A percentile compares a stretch with the other conserved stretches of the same genome.
Evolutionary conservation across 2,113 vertebrate genomes (phyloP).

Genomic region (Hemiscyllium ocellatum): DNA sequence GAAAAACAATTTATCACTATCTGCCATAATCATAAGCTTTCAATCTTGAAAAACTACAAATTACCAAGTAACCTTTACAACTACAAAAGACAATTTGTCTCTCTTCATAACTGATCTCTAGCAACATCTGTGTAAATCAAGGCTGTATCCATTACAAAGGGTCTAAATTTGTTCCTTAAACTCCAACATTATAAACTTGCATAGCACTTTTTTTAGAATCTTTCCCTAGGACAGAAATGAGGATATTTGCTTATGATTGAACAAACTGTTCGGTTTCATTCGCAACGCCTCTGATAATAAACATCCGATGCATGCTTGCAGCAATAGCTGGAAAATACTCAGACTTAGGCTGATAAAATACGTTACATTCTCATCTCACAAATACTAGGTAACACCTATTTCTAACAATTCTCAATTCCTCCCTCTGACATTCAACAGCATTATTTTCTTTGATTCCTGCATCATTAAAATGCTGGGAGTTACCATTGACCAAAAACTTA

Average conservation of each 20-base stretch:
- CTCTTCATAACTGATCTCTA: neutral
- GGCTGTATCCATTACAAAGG: neutral
- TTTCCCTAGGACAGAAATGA: neutral
- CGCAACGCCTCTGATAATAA: neutral
- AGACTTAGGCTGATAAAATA: neutral
- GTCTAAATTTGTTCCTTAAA: neutral
- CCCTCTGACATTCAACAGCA: neutral
- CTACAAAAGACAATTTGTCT: neutral
- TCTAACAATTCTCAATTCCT: neutral
- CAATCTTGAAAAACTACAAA: neutral
- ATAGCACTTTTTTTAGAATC: neutral
- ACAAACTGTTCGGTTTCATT: neutral
- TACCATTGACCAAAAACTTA: neutral
- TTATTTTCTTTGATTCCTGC: neutral
- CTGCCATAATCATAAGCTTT: neutral
- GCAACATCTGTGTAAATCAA: neutral
- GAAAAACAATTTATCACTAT: neutral
- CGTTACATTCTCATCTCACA: neutral
- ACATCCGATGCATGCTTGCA: neutral
- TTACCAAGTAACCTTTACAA: neutral
- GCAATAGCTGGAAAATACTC: neutral
- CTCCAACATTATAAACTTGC: neutral
- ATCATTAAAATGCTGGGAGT: neutral
- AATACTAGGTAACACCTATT: neutral
- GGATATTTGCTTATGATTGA: neutral